Evolutionary conservation across 2,113 vertebrate species (phyloP).

Genomic region (Maylandia zebra): DNA sequence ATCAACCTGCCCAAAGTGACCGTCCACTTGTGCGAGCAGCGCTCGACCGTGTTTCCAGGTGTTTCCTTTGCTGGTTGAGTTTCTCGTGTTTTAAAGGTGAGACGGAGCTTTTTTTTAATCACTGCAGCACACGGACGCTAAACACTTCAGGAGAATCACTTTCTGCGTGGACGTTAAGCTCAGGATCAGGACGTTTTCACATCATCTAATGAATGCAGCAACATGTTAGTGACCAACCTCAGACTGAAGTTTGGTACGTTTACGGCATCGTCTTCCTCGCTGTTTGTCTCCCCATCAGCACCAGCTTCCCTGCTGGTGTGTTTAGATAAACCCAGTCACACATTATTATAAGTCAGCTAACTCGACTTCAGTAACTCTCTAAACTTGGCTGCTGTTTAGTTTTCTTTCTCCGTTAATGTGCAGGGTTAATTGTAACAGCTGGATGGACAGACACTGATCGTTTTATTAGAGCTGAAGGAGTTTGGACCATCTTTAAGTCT

Average conservation of each 20-base stretch:
- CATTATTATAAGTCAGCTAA: background rate
- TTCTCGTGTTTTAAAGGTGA: fast-evolving
- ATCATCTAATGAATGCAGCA: background rate
- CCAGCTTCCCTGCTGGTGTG: background rate
- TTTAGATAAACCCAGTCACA: background rate
- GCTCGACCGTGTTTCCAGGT: fast-evolving
- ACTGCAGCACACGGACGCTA: fast-evolving
- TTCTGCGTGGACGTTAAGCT: background rate
- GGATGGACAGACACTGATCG: background rate
- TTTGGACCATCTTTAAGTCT: background rate
- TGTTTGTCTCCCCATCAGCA: background rate
- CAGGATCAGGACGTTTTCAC: fast-evolving
- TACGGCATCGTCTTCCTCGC: background rate
- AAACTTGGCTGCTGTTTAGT: background rate
- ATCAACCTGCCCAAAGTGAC: background rate
- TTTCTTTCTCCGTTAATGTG: background rate
- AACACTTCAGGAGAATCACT: fast-evolving
- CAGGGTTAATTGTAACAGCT: fast-evolving
- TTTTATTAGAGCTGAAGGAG: background rate
- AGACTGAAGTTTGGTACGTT: background rate
- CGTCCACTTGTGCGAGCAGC: fast-evolving
- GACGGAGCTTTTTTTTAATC: background rate
- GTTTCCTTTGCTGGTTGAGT: background rate
- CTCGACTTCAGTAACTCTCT: background rate
- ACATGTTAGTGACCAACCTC: background rate